Evolutionary conservation across 2,113 vertebrate species (phyloP).

Genomic region (Seriola dumerili): DNA sequence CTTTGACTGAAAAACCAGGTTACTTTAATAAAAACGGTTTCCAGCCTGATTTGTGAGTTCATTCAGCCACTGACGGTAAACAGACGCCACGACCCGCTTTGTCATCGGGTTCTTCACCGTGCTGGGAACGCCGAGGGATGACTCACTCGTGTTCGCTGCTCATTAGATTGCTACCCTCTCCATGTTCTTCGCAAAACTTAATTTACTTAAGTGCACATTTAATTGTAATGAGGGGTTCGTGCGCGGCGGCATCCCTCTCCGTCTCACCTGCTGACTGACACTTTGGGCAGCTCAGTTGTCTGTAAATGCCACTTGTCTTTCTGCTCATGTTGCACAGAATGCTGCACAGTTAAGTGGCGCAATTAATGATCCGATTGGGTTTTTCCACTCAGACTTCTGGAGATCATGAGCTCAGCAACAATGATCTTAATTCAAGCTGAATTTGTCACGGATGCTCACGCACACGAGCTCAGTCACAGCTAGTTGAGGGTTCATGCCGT

Average conservation of each 20-base stretch:
- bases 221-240: constrained; percentile 11
- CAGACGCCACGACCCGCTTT: constrained; percentile 7
- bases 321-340: constrained; percentile 7
- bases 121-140: constrained; percentile 25
- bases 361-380: constrained; percentile 22
- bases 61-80: constrained; percentile 20
- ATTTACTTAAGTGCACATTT: constrained; percentile 36
- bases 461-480: not conserved
- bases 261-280: constrained; percentile 24
- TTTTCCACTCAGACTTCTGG: not conserved
- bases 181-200: constrained; percentile 8
- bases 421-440: not conserved
- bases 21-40: constrained; percentile 8
- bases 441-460: not conserved
- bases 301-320: constrained; percentile 38
- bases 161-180: constrained; percentile 8
- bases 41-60: constrained; percentile 9
- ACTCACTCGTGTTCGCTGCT: constrained; percentile 18
- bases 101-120: constrained; percentile 2
- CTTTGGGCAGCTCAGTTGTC: constrained; percentile 18
- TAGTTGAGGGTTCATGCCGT: not conserved
- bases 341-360: not conserved
- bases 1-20: not conserved
- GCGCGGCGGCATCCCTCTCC: not conserved
- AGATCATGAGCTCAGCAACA: constrained; percentile 1